A percentile compares a stretch with the other conserved stretches of the same genome.
These are phyloP conservation scores for Pseudomyrmex gracilis DNA, from an alignment of 1,140 invertebrate genomes.

Conservation along the genomic window DNA sequence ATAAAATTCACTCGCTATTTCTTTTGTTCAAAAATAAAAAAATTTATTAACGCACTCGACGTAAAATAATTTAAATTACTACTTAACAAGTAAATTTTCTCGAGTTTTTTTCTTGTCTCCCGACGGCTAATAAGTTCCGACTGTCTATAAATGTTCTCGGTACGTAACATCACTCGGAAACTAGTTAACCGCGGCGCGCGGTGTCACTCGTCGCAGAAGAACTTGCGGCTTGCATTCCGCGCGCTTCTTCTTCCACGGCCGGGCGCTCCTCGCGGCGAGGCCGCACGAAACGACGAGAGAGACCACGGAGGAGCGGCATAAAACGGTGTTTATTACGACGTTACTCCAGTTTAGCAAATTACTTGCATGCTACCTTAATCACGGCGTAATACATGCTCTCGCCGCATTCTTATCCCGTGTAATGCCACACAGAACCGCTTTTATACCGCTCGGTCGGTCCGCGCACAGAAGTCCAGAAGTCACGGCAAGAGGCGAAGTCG, in stretches of 20 bases:
- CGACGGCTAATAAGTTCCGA: conserved; percentile 31
- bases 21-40: neutral
- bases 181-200: conserved; percentile 51
- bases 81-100: neutral
- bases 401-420: conserved; percentile 68
- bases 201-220: conserved; percentile 66
- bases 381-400: conserved; percentile 68
- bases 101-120: neutral
- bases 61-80: neutral
- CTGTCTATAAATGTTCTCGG: conserved; percentile 22
- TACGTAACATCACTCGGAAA: conserved; percentile 33
- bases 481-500: conserved; percentile 16
- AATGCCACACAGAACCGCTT: conserved; percentile 57
- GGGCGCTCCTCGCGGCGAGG: conserved; percentile 36
- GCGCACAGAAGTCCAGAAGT: neutral
- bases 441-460: conserved; percentile 12
- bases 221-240: conserved; percentile 62
- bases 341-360: conserved; percentile 75
- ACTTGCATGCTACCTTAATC: conserved; percentile 74
- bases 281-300: conserved; percentile 12
- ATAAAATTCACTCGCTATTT: neutral
- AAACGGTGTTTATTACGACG: conserved; percentile 71
- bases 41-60: too few relatives aligned
- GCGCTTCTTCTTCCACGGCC: conserved; percentile 58
- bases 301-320: conserved; percentile 48